Evolutionary conservation across 2,113 vertebrate species (phyloP), one percentile per base, ranked within the genome.

Genomic region (Tenrec ecaudatus): DNA sequence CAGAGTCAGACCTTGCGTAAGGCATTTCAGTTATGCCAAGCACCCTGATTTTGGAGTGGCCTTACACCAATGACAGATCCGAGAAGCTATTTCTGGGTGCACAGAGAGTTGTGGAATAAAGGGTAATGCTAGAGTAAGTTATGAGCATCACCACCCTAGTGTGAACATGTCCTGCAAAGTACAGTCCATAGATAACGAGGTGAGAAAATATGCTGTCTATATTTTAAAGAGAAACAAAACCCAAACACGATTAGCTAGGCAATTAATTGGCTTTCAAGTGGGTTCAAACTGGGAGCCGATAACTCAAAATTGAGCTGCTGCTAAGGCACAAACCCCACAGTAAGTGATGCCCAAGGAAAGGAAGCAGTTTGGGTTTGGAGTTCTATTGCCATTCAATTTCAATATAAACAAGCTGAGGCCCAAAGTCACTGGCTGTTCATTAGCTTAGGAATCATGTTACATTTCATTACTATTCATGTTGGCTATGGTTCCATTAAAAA

Each of bases 401-500:
- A 97, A 96, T 96, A 97, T 96, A 97, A 97, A 98, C 95, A 98
- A 97, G 95, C 97, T 96, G 97, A 98, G 98, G 98, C 97, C 98
- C 97, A 97, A 98, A 98, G 97, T 97, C 96, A 93, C 98, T 97
- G 97, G 96, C 97, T 98, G 98, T 98, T 98, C 98, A 98, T 98
- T 98, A 98, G 96, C 97, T 95, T 97, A 98, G 97, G 97, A 90
- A 96, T 98, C 97, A 98, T 98, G 98, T 98, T 98, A 96, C 97
- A 98, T 98, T 88, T 98, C 97, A 98, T 98, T 98, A 98, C 97
- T 97, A 98, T 97, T 98, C 97, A 96, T 96, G 97, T 97, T 98
- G 97, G 96, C 97, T 96, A 97, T 97, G 98, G 98, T 98, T 97
- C 97, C 97, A 98, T 96, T 98, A 98, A 98, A 98, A 98, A 97